Conservation (phyloP, 2,888 invertebrate genomes). For the Drosophila austrosaltans region DNA sequence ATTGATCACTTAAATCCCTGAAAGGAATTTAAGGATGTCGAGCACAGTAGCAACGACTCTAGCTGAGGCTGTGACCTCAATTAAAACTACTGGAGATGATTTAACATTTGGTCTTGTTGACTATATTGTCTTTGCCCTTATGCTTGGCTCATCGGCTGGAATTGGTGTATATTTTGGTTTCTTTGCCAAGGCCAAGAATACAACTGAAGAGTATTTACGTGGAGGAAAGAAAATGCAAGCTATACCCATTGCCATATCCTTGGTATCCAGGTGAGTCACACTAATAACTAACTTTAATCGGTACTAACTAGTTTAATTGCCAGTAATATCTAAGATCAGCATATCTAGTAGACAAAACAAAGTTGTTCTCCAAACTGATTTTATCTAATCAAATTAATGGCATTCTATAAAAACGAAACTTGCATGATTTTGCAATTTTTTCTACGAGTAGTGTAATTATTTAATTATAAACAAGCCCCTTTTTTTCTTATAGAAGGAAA, state of each 20-base stretch:
- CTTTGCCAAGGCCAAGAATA: slow-evolving; percentile 84
- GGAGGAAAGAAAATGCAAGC: slow-evolving; percentile 85
- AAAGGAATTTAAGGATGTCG: slow-evolving; percentile 26
- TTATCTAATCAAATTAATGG: slow-evolving; percentile 26
- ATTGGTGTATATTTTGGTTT: slow-evolving; percentile 86
- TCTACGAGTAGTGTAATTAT: slow-evolving; percentile 18
- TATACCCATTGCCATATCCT: slow-evolving; percentile 86
- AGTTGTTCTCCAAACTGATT: slow-evolving; percentile 1
- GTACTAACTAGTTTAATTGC: slow-evolving; percentile 24
- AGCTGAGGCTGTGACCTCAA: not conserved
- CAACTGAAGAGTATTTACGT: slow-evolving; percentile 85
- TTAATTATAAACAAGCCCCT: slow-evolving; percentile 26
- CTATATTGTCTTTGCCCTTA: slow-evolving; percentile 85
- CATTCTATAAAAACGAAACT: slow-evolving; percentile 23
- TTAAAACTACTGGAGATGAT: slow-evolving; percentile 7
- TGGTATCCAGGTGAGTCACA: slow-evolving; percentile 84
- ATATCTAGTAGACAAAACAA: not conserved
- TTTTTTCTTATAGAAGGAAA: not conserved
- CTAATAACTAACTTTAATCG: slow-evolving; percentile 5
- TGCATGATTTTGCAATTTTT: slow-evolving; percentile 12
- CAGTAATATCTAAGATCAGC: not conserved
- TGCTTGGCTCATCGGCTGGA: slow-evolving; percentile 85
- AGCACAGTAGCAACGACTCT: not conserved
- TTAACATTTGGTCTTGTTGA: slow-evolving; percentile 82
- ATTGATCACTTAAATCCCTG: not conserved